Evolutionary conservation across 2,113 vertebrate genomes (phyloP).

Genomic region (Hemibagrus wyckioides): DNA sequence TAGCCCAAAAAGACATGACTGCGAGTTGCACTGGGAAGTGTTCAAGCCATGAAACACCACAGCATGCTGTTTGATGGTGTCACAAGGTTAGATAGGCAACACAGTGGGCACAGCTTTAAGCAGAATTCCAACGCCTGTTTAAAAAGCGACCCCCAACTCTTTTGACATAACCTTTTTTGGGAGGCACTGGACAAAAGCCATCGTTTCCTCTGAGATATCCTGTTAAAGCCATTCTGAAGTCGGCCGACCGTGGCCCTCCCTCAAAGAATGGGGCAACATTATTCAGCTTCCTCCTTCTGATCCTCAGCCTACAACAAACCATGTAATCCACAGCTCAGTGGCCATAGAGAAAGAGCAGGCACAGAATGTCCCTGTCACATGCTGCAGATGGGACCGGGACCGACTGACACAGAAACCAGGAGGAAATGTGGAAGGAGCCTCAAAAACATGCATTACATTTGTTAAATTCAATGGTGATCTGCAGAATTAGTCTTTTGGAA

Average conservation of each 20-base stretch:
- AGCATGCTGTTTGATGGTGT: slow-evolving; percentile 73
- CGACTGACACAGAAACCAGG: slow-evolving; percentile 29
- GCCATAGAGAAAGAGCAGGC: slow-evolving; percentile 73
- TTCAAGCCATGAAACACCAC: slow-evolving; percentile 65
- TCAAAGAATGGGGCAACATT: slow-evolving; percentile 77
- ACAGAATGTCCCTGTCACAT: slow-evolving; percentile 69
- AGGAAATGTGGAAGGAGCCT: slow-evolving; percentile 27
- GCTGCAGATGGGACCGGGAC: slow-evolving; percentile 48
- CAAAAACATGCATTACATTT: slow-evolving; percentile 25
- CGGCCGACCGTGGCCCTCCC: slow-evolving; percentile 74
- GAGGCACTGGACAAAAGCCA: slow-evolving; percentile 75
- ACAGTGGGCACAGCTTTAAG: slow-evolving; percentile 72
- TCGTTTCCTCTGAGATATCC: slow-evolving; percentile 79
- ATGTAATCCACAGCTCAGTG: slow-evolving; percentile 79
- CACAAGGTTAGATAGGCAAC: slow-evolving; percentile 73
- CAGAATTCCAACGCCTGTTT: slow-evolving; percentile 74
- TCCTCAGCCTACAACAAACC: slow-evolving; percentile 78
- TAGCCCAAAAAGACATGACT: slow-evolving; percentile 66
- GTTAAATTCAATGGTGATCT: slow-evolving; percentile 16
- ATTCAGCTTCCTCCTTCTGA: slow-evolving; percentile 81
- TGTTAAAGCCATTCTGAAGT: slow-evolving; percentile 78
- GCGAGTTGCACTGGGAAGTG: slow-evolving; percentile 68
- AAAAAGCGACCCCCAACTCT: slow-evolving; percentile 71
- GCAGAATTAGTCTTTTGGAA: slow-evolving; percentile 8
- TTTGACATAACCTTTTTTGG: slow-evolving; percentile 69